Evolutionary conservation across 2,888 invertebrate species (phyloP).

Genomic region (Chorisops tibialis): DNA sequence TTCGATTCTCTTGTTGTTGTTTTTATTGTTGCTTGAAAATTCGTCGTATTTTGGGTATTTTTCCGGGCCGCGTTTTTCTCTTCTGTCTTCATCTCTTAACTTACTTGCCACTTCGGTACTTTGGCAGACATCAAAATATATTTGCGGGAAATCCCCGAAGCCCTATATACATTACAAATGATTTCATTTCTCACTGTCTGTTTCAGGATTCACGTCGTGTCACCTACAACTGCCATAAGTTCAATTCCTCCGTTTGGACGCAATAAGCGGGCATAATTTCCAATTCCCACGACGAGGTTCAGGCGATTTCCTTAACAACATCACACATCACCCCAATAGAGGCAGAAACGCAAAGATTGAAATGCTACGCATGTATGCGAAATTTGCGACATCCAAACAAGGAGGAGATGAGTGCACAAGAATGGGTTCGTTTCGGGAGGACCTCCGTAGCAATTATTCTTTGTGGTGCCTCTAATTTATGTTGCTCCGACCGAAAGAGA

Average conservation of each 20-base stretch:
- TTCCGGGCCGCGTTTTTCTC: background rate
- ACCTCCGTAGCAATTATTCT: slow-evolving; percentile 6
- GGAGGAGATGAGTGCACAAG: too few species aligned
- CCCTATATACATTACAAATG: slow-evolving; percentile 9
- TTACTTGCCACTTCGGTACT: background rate
- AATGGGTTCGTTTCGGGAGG: too few species aligned
- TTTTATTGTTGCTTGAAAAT: background rate
- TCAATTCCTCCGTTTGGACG: background rate
- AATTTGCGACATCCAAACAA: too few species aligned
- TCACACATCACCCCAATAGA: background rate
- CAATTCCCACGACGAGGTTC: background rate
- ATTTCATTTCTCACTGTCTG: background rate
- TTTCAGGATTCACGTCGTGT: slow-evolving; percentile 8
- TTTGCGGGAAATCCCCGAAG: slow-evolving; percentile 12
- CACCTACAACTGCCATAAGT: slow-evolving; percentile 8
- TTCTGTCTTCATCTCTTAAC: background rate
- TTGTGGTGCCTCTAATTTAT: slow-evolving; percentile 10
- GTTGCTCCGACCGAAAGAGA: background rate
- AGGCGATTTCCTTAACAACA: background rate
- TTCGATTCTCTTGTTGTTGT: background rate
- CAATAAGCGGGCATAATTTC: slow-evolving; percentile 2
- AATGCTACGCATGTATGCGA: too few species aligned
- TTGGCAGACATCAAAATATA: background rate
- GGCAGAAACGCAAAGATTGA: too few species aligned
- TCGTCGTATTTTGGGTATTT: background rate